Evolutionary conservation across 2,113 vertebrate species (phyloP).

Genomic region (Gymnogyps californianus): DNA sequence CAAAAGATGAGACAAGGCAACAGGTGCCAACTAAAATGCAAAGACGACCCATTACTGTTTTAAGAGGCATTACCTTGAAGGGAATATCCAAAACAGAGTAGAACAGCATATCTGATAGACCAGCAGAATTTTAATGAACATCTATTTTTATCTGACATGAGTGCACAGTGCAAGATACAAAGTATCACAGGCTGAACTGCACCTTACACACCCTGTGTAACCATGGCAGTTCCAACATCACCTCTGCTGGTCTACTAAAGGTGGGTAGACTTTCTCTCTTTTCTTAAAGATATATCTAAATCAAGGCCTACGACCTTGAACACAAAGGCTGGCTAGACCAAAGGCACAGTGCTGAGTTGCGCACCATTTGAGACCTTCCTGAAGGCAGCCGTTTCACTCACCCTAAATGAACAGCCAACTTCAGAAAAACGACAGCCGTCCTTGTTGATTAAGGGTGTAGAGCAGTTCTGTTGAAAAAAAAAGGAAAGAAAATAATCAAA

Average conservation of each 20-base stretch:
- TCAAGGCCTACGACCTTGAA: neutral
- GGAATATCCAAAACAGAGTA: neutral
- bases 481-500: neutral
- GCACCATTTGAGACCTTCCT: neutral
- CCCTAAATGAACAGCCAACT: conserved; percentile 80
- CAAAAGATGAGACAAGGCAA: neutral
- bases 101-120: neutral
- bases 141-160: neutral
- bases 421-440: conserved; percentile 72
- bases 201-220: neutral
- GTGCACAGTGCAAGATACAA: neutral
- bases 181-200: neutral
- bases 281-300: neutral
- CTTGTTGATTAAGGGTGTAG: neutral
- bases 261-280: neutral
- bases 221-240: neutral
- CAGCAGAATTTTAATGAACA: neutral
- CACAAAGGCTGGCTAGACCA: neutral
- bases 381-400: neutral
- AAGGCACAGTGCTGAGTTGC: neutral
- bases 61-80: neutral
- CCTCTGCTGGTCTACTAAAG: neutral
- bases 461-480: conserved; percentile 53
- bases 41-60: neutral
- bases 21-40: neutral